Conservation (phyloP, 1,140 invertebrate species). For the Polypedilum pembai region DNA sequence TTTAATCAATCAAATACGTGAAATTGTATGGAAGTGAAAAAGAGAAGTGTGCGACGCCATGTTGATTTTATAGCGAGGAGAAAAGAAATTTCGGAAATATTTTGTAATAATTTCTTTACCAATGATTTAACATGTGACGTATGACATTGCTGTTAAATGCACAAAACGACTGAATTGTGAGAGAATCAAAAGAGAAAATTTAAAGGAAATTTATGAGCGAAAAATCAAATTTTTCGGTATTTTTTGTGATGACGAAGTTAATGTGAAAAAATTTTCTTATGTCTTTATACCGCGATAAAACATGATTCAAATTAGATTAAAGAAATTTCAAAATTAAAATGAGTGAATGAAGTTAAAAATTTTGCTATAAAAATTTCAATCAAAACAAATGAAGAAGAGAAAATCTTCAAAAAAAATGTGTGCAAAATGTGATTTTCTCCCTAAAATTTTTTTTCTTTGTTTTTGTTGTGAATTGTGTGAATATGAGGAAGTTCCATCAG, state of each 20-base stretch:
- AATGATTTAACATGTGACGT: conserved; percentile 4
- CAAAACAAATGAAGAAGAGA: no score
- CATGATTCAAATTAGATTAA: no score
- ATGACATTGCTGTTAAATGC: background rate
- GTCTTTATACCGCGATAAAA: background rate
- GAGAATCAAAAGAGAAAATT: background rate
- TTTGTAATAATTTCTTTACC: background rate
- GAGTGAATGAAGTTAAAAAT: no score
- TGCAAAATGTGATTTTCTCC: no score
- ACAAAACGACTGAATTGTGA: background rate
- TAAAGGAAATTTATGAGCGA: background rate
- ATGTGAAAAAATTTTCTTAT: background rate
- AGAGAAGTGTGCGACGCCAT: conserved; percentile 15
- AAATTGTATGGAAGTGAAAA: background rate
- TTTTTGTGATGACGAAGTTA: background rate
- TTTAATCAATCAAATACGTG: background rate
- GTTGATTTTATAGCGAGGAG: background rate
- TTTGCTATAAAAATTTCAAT: no score
- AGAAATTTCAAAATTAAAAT: no score
- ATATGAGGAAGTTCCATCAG: no score
- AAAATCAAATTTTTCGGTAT: background rate
- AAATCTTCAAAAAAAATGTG: no score
- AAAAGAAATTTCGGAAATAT: background rate
- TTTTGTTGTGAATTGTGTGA: no score
- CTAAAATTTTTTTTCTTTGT: no score